These are phyloP conservation scores for Cydia pomonella DNA, from an alignment of 1,140 invertebrate genomes.

Conservation along the genomic window DNA sequence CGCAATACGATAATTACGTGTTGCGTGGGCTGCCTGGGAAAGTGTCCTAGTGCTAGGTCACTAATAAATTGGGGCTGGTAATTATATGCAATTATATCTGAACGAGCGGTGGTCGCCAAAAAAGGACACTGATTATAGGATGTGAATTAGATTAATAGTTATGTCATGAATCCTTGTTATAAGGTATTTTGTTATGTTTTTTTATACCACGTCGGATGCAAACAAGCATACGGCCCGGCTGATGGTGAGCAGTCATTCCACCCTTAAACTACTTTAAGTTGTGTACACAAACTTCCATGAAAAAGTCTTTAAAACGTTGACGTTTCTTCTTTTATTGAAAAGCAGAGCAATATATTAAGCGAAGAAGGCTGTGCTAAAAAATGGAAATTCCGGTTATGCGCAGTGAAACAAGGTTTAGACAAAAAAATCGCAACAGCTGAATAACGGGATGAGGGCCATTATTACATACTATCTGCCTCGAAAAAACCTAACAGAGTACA, in stretches of 20 bases:
- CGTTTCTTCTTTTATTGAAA: not conserved
- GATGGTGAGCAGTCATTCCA: no score
- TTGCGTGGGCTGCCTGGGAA: conserved; percentile 29
- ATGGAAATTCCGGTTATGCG: conserved; percentile 10
- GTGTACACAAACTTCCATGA: not conserved
- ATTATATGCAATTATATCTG: conserved; percentile 10
- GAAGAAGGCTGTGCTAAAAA: not conserved
- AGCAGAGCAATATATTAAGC: conserved; percentile 9
- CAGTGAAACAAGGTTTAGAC: not conserved
- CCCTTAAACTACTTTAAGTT: not conserved
- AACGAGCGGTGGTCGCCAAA: not conserved
- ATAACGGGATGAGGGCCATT: conserved; percentile 24
- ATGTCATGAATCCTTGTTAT: not conserved
- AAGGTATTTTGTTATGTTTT: no score
- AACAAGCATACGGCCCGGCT: no score
- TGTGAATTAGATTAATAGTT: not conserved
- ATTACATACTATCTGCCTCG: conserved; percentile 12
- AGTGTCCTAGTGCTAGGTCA: conserved; percentile 19
- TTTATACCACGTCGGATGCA: no score
- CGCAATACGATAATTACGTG: conserved; percentile 7
- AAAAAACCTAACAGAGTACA: conserved; percentile 16
- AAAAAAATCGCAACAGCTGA: conserved; percentile 21
- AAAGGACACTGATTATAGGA: not conserved
- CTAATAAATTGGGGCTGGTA: conserved; percentile 14
- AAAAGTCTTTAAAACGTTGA: not conserved